These are phyloP conservation scores for Metopolophium dirhodum DNA, from an alignment of 1,140 invertebrate species.

Conservation along the genomic window DNA sequence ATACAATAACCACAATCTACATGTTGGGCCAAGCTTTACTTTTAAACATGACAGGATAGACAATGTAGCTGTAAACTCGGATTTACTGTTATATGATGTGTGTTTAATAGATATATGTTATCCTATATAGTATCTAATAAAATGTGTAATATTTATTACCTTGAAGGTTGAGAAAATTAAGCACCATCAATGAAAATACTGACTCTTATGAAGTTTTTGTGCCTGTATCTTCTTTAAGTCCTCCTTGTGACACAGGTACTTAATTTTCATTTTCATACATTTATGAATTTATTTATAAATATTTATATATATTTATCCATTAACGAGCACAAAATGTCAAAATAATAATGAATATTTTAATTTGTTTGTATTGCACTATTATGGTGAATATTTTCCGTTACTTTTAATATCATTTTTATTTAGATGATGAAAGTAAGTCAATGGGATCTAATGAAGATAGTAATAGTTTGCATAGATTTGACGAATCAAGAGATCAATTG, in stretches of 20 bases:
- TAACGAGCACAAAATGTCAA: not conserved
- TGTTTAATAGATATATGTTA: not conserved
- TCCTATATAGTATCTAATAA: not conserved
- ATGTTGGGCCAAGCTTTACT: not conserved
- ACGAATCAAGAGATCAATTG: conserved; percentile 47
- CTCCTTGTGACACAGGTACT: conserved; percentile 49
- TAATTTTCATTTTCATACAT: not conserved
- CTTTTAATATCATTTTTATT: not conserved
- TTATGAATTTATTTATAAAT: too few species aligned
- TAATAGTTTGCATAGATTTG: conserved; percentile 29
- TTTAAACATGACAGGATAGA: not conserved
- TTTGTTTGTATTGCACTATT: not conserved
- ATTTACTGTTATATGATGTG: not conserved
- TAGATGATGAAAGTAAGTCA: conserved; percentile 57
- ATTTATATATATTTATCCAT: not conserved
- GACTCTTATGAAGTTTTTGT: conserved; percentile 53
- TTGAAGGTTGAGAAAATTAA: conserved; percentile 44
- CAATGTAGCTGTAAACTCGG: not conserved
- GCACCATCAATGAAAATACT: conserved; percentile 32
- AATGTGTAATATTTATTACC: not conserved
- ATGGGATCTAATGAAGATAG: conserved; percentile 52
- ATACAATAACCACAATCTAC: not conserved
- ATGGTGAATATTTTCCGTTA: not conserved
- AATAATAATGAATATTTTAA: not conserved
- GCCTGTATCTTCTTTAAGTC: conserved; percentile 49